Percentiles rank a stretch among this genome's conserved stretches.
Evolutionary conservation across 1,140 invertebrate species (phyloP).

Genomic region (Platorchestia sp.): DNA sequence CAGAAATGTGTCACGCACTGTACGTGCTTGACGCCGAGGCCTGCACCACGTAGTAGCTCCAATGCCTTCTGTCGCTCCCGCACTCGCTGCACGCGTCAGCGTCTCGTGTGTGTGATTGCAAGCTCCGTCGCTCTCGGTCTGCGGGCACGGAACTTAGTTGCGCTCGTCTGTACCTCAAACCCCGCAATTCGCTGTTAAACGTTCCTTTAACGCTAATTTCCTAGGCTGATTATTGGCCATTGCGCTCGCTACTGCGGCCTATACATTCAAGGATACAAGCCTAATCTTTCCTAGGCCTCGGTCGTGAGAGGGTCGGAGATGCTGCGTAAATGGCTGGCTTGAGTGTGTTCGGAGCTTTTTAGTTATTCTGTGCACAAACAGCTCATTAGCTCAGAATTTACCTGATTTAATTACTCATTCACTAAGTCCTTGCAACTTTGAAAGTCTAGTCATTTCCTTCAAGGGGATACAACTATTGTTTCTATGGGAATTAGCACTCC

Average conservation of each 20-base stretch:
- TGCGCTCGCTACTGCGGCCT: slow-evolving; percentile 1
- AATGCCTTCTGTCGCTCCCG: neutral
- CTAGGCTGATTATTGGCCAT: slow-evolving; percentile 39
- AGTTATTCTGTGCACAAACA: neutral
- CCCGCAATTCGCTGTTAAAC: neutral
- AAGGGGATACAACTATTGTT: no score
- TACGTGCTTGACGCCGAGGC: neutral
- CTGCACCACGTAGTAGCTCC: neutral
- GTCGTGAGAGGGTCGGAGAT: neutral
- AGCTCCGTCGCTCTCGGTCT: neutral
- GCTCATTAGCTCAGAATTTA: neutral
- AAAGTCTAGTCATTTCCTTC: no score
- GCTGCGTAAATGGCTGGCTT: neutral
- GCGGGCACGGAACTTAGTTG: neutral
- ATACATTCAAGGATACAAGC: slow-evolving; percentile 18
- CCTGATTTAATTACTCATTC: neutral
- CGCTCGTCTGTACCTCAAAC: neutral
- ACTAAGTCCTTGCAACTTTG: no score
- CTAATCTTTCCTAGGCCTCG: neutral
- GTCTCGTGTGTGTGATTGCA: neutral
- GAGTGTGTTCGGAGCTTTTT: neutral
- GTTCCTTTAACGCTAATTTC: neutral
- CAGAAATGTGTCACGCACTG: neutral
- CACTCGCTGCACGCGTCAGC: no score
- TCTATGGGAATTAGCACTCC: no score